phyloP scores from a whole-genome alignment of 23 tunicate genomes.

The Styela clava region DNA sequence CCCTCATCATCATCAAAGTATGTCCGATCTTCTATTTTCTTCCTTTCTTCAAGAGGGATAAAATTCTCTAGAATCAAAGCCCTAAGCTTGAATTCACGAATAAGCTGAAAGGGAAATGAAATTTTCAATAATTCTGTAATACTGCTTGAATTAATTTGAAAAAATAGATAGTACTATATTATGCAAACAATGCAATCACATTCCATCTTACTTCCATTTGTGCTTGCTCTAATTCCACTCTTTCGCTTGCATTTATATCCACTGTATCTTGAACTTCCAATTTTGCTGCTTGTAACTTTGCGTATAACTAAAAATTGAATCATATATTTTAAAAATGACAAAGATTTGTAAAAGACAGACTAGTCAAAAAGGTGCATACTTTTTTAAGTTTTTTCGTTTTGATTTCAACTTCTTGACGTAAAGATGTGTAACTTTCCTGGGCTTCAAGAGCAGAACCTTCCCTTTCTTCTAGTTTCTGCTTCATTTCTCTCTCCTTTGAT shows the following conservation, averaged over 20 bases:
- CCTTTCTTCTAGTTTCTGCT: slow-evolving; percentile 62
- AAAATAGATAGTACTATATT: too few species aligned
- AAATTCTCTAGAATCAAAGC: slow-evolving; percentile 75
- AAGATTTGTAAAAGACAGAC: too few species aligned
- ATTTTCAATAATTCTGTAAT: not conserved
- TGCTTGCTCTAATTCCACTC: slow-evolving; percentile 69
- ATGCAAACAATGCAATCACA: too few species aligned
- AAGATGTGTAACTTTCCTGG: slow-evolving; percentile 75
- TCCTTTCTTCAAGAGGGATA: slow-evolving; percentile 63
- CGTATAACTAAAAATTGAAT: slow-evolving; percentile 51
- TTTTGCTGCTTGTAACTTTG: slow-evolving; percentile 61
- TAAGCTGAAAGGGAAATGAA: slow-evolving; percentile 56
- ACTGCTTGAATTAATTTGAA: not conserved
- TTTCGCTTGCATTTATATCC: slow-evolving; percentile 37
- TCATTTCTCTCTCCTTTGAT: slow-evolving; percentile 72
- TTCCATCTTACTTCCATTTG: slow-evolving; percentile 79
- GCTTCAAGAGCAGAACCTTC: slow-evolving; percentile 80
- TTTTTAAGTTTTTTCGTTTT: slow-evolving; percentile 89
- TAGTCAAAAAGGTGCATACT: too few species aligned
- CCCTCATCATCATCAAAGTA: slow-evolving; percentile 66
- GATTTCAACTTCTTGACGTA: slow-evolving; percentile 87
- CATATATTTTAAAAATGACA: too few species aligned
- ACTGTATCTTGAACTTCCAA: slow-evolving; percentile 70
- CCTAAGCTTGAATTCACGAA: slow-evolving; percentile 59
- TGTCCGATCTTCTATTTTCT: slow-evolving; percentile 68